phyloP scores from a whole-genome alignment of 2,113 vertebrate species.

The Silurus glanis region DNA sequence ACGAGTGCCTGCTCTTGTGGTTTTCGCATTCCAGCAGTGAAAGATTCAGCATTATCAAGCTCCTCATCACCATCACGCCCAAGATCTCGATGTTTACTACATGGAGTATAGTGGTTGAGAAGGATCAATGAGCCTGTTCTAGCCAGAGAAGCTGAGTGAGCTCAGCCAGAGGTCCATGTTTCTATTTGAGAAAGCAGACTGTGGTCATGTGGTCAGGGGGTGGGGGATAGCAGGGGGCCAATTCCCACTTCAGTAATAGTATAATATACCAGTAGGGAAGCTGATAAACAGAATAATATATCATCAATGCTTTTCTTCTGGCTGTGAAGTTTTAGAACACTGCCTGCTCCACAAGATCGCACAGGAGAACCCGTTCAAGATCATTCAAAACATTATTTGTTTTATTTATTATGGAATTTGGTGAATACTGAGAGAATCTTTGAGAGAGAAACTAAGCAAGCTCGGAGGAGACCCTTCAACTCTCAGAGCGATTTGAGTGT shows the following conservation, averaged over 20 bases:
- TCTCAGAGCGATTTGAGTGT: neutral
- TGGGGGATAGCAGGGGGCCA: neutral
- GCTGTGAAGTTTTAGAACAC: slow-evolving; percentile 15
- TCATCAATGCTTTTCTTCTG: neutral
- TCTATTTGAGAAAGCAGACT: slow-evolving; percentile 5
- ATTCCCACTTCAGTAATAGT: slow-evolving; percentile 9
- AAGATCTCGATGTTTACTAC: neutral
- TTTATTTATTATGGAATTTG: neutral
- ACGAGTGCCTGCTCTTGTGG: neutral
- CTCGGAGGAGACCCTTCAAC: neutral
- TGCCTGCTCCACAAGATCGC: neutral
- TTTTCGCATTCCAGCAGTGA: neutral
- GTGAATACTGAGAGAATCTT: neutral
- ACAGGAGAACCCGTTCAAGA: neutral
- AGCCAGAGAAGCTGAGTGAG: neutral
- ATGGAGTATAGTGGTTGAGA: neutral
- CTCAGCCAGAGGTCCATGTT: neutral
- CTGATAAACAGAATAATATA: slow-evolving; percentile 25
- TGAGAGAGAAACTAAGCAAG: neutral
- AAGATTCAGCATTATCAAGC: neutral
- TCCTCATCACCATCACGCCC: neutral
- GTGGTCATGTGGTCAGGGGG: neutral
- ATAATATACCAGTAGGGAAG: slow-evolving; percentile 15
- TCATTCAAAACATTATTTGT: neutral
- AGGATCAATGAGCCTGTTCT: neutral